Base-by-base conservation (phyloP, 2,888 invertebrate genomes). In the Ametastegia equiseti region DNA sequence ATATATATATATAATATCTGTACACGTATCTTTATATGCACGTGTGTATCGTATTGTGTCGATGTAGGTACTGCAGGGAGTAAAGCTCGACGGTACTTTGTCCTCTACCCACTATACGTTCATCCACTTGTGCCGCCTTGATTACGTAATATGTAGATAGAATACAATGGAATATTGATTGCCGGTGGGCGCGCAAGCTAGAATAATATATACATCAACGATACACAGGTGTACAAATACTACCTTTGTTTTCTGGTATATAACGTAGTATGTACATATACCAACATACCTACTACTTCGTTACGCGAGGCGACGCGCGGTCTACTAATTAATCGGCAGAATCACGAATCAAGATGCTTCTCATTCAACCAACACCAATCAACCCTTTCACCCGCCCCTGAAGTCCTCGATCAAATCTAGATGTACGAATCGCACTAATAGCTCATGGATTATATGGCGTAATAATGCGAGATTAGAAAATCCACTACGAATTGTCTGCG, bases 81-180 rank as follows among this genome's bases (percentile, higher is more conserved):
- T n/a, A n/a, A n/a, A n/a, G n/a, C n/a, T n/a, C n/a, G n/a, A n/a
- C n/a, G n/a, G n/a, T n/a, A n/a, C n/a, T 54, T 54, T 11, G 54
- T 23, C 54, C 23, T 54, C 19, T 54, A 54, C 3, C n/a, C 7
- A 7, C 23, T 30, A 67, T 7, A 33, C 19, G 7, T 30, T 42
- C 45, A 45, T 71, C 23, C 78, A 77, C 67, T 80, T 80, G 83
- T n/a, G n/a, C n/a, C n/a, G n/a, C 83, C 65, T 81, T 82, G 81
- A 80, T 80, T 82, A 83, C 80, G 57, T 80, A 73, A 79, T 11
- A 80, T 60, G 50, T 83, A 83, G 82, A 84, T 87, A 47, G 86
- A 88, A 88, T 85, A 85, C 84, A 84, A 84, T 85, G 86, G 84
- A 88, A 88, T 88, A 88, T 88, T 86, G 88, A 88, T 87, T 87